phyloP scores from a whole-genome alignment of 2,113 vertebrate species.

The Mellivora capensis region DNA sequence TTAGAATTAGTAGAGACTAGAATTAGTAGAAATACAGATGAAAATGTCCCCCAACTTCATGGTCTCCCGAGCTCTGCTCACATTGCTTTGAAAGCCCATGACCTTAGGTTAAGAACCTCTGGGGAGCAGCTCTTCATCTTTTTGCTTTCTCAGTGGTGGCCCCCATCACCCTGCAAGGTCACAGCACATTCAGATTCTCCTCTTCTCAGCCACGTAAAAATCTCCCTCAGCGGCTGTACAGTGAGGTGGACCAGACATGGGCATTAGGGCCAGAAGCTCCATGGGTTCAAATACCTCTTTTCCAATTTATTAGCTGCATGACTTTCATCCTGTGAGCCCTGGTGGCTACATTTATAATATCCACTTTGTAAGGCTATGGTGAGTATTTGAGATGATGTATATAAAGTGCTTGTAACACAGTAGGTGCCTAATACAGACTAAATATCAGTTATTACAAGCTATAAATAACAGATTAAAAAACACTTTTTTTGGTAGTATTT shows the following conservation, averaged over 20 bases:
- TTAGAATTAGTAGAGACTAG: background rate
- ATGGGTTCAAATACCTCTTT: background rate
- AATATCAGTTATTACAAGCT: background rate
- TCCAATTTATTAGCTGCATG: background rate
- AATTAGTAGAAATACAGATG: background rate
- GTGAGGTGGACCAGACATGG: background rate
- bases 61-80: background rate
- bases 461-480: background rate
- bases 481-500: background rate
- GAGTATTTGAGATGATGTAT: background rate
- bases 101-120: background rate
- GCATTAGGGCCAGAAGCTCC: background rate
- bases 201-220: background rate
- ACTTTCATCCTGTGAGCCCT: background rate
- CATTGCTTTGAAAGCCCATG: background rate
- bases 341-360: background rate
- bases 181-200: background rate
- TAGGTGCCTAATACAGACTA: background rate
- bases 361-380: background rate
- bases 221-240: background rate
- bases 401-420: background rate
- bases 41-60: background rate
- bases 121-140: background rate
- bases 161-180: background rate
- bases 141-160: background rate